These are phyloP conservation scores for Oriolus oriolus DNA, from an alignment of 2,113 vertebrate species.

Conservation along the genomic window DNA sequence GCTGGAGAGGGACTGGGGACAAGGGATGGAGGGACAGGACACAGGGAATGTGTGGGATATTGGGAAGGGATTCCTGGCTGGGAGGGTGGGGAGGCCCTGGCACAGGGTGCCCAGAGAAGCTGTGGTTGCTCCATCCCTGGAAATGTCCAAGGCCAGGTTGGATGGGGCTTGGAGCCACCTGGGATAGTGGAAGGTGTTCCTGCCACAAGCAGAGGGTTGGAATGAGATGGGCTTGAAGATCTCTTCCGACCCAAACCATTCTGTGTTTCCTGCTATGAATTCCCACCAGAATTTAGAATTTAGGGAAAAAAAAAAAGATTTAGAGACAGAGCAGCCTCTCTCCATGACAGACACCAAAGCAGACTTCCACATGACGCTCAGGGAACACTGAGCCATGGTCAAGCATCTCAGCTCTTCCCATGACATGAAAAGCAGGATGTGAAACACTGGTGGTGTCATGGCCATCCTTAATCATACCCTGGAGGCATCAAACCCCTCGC, in stretches of 20 bases:
- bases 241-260: background rate
- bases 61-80: background rate
- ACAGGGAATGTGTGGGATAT: background rate
- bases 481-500: background rate
- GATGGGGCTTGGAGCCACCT: background rate
- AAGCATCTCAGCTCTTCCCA: background rate
- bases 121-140: background rate
- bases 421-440: background rate
- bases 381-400: background rate
- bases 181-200: background rate
- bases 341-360: background rate
- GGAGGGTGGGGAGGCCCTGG: background rate
- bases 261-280: background rate
- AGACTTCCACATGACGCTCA: fast-evolving
- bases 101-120: background rate
- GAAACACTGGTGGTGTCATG: background rate
- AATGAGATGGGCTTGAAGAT: background rate
- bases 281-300: background rate
- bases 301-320: too few relatives aligned
- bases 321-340: background rate
- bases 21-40: background rate
- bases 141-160: background rate
- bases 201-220: background rate
- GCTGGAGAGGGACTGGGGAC: background rate
- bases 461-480: background rate